These are phyloP conservation scores for Gila robusta DNA, from an alignment of 2,797 vertebrate species.

Conservation along the genomic window DNA sequence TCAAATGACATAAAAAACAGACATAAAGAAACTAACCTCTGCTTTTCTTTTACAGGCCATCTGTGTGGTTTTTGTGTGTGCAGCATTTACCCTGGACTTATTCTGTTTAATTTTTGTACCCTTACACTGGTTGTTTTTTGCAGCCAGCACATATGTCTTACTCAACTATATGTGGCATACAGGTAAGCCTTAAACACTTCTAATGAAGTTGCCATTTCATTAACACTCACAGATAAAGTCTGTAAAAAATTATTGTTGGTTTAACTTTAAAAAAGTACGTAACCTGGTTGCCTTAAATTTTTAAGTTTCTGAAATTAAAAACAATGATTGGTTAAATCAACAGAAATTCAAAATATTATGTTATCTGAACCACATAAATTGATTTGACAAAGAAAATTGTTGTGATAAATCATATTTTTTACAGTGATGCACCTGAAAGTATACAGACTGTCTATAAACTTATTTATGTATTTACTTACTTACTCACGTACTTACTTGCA, in stretches of 20 bases:
- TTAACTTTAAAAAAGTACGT: no score
- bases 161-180: constrained; percentile 88
- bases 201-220: background rate
- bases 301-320: no score
- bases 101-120: constrained; percentile 87
- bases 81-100: constrained; percentile 85
- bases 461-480: background rate
- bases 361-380: no score
- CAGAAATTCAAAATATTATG: no score
- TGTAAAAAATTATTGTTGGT: no score
- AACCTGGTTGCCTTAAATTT: no score
- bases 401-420: no score
- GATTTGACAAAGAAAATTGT: background rate
- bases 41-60: constrained; percentile 75
- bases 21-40: background rate
- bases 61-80: constrained; percentile 84
- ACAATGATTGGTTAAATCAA: no score
- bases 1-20: background rate
- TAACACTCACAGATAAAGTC: background rate
- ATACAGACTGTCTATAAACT: background rate
- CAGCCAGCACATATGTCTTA: constrained; percentile 85
- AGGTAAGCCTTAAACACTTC: constrained; percentile 69
- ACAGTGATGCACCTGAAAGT: background rate
- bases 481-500: background rate
- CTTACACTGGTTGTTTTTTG: constrained; percentile 86